phyloP scores from a whole-genome alignment of 2,113 vertebrate species.

The Semicossyphus pulcher region DNA sequence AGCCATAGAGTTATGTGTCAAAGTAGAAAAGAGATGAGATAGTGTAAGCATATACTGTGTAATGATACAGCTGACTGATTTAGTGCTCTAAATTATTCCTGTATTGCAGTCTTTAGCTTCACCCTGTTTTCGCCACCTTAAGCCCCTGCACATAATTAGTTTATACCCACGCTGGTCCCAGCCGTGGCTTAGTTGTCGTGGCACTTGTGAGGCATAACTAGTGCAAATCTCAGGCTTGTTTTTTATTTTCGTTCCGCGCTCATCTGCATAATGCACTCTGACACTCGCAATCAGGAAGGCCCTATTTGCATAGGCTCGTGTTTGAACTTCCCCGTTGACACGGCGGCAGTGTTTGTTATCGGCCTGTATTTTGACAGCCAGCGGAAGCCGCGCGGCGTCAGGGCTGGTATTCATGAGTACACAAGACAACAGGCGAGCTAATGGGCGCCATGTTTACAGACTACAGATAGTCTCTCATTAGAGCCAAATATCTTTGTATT shows the following conservation, averaged over 20 bases:
- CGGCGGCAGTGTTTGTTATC: conserved; percentile 52
- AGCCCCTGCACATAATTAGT: conserved; percentile 41
- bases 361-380: conserved; percentile 69
- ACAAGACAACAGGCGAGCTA: conserved; percentile 55
- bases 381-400: conserved; percentile 47
- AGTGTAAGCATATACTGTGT: not conserved
- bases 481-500: conserved; percentile 42
- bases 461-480: conserved; percentile 59
- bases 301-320: conserved; percentile 66
- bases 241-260: conserved; percentile 33
- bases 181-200: conserved; percentile 10
- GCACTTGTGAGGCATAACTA: conserved; percentile 35
- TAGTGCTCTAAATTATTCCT: conserved; percentile 3
- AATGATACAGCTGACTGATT: conserved; percentile 2
- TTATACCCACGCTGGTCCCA: conserved; percentile 13
- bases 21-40: not conserved
- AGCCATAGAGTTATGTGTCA: not conserved
- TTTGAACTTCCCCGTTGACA: conserved; percentile 62
- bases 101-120: conserved; percentile 4
- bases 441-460: conserved; percentile 65
- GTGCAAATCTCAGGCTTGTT: conserved; percentile 38
- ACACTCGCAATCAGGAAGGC: conserved; percentile 65
- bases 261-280: conserved; percentile 72
- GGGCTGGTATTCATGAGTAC: conserved; percentile 60
- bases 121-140: conserved; percentile 12